Base-by-base conservation (phyloP, 2,797 vertebrate genomes). In the Ceryle rudis region DNA sequence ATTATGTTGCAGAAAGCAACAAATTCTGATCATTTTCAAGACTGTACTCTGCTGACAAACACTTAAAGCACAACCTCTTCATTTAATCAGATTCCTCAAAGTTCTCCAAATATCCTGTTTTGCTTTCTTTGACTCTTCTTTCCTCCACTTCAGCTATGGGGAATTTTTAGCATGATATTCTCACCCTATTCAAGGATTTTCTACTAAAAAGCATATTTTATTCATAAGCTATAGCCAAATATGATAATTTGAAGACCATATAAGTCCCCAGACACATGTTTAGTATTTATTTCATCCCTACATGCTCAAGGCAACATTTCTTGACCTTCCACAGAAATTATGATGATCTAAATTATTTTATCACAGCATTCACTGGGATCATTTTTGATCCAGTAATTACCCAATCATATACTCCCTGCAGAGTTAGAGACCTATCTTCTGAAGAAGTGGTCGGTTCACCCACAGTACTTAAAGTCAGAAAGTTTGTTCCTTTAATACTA, bases 301-400 rank as follows among this genome's bases (percentile, higher is more conserved):
- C 73, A 39, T 21, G 85, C 79, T 96, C 20, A 94, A 95, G 89
- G 83, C 81, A 92, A 93, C 91, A 81, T 80, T 93, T 95, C 80
- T 84, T 91, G 89, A 92, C 81, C 72, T 97, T 92, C 80, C 66
- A 83, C 5, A 86, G 61, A 95, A 96, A 93, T 51, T 17, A 93
- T 61, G 69, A 96, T 86, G 66, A 90, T 77, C 92, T 83, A 95
- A 71, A 96, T 88, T 92, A 95, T 96, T 94, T 97, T 93, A 96
- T 78, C 44, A 4, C 23, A 92, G 84, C 47, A 82, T 88, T 93
- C 80, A 90, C 58, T 54, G 73, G 91, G 93, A 73, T 96, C 89
- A 89, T 97, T 97, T 95, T 31, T 73, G 74, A 96, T 91, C 61
- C 77, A 82, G 78, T 95, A 95, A 89, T 55, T 93, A 95, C 58